A percentile compares a stretch with the other conserved stretches of the same genome.
phyloP scores from a whole-genome alignment of 2,888 invertebrate genomes.

The Eupithecia subfuscata region DNA sequence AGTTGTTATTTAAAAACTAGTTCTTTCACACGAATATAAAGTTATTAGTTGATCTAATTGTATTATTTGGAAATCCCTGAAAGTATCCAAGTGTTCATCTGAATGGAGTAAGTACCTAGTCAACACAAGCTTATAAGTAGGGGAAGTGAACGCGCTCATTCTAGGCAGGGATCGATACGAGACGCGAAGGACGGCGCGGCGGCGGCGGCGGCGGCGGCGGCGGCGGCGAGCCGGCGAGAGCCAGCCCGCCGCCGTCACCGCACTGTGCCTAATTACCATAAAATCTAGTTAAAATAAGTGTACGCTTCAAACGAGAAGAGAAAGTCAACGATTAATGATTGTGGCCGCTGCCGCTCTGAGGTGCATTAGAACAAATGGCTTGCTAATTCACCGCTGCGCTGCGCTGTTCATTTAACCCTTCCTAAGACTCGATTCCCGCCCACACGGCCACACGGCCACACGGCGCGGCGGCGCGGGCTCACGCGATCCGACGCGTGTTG shows the following conservation, averaged over 20 bases:
- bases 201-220: too few relatives aligned
- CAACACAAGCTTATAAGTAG: neutral
- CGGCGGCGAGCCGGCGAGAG: neutral
- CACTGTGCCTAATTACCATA: constrained; percentile 46
- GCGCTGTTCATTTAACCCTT: neutral
- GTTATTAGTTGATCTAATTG: too few relatives aligned
- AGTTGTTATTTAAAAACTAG: too few relatives aligned
- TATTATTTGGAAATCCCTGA: too few relatives aligned
- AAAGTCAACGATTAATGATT: constrained; percentile 49
- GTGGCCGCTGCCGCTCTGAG: constrained; percentile 37
- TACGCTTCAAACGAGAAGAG: constrained; percentile 44
- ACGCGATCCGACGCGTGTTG: too few relatives aligned
- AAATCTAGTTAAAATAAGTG: constrained; percentile 47
- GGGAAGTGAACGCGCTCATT: neutral
- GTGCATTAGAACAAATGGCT: constrained; percentile 27
- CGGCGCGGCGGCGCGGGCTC: too few relatives aligned
- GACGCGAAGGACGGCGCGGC: neutral
- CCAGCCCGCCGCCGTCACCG: constrained; percentile 26
- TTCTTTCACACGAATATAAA: too few relatives aligned
- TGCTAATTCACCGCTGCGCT: constrained; percentile 9
- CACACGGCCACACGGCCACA: too few relatives aligned
- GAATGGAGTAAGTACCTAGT: too few relatives aligned
- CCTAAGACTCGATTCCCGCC: too few relatives aligned
- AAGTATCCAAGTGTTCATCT: too few relatives aligned
- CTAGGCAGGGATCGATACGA: neutral